Evolutionary conservation across 2,888 invertebrate species (phyloP).

Genomic region (Incurvaria masculella): DNA sequence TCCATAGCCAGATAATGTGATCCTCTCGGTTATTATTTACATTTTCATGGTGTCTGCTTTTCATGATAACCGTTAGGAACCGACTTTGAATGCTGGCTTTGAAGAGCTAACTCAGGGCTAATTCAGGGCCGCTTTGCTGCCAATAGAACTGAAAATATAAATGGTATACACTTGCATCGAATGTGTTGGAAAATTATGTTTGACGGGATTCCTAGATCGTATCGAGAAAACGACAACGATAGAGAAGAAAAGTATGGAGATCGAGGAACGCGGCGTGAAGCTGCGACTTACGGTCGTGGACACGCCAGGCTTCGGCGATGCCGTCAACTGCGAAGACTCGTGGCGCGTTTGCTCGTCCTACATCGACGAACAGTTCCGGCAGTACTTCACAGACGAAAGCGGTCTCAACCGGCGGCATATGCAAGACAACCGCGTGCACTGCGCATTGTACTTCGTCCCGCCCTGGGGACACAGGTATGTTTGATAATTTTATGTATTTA

Average conservation of each 20-base stretch:
- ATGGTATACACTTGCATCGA: no score
- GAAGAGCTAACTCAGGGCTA: no score
- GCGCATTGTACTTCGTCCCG: slow-evolving; percentile 93
- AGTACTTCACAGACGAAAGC: slow-evolving; percentile 88
- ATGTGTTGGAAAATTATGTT: no score
- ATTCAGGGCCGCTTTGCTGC: no score
- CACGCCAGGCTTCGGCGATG: slow-evolving; percentile 95
- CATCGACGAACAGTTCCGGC: slow-evolving; percentile 86
- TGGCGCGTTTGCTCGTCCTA: slow-evolving; percentile 91
- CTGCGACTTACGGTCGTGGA: slow-evolving; percentile 89
- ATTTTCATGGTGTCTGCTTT: no score
- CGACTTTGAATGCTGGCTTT: no score
- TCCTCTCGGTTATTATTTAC: no score
- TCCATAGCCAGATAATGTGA: no score
- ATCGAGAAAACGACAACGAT: slow-evolving; percentile 69
- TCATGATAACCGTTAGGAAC: no score
- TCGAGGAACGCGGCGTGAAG: slow-evolving; percentile 91
- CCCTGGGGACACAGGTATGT: slow-evolving; percentile 91
- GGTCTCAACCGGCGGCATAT: slow-evolving; percentile 93
- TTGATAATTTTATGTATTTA: not conserved
- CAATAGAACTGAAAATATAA: no score
- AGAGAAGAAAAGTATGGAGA: slow-evolving; percentile 86
- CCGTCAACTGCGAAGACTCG: slow-evolving; percentile 90
- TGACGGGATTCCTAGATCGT: no score
- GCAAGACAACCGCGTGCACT: slow-evolving; percentile 94